A percentile compares a stretch with the other conserved stretches of the same genome.
phyloP scores from a whole-genome alignment of 2,797 vertebrate species.

The Silurus aristotelis region DNA sequence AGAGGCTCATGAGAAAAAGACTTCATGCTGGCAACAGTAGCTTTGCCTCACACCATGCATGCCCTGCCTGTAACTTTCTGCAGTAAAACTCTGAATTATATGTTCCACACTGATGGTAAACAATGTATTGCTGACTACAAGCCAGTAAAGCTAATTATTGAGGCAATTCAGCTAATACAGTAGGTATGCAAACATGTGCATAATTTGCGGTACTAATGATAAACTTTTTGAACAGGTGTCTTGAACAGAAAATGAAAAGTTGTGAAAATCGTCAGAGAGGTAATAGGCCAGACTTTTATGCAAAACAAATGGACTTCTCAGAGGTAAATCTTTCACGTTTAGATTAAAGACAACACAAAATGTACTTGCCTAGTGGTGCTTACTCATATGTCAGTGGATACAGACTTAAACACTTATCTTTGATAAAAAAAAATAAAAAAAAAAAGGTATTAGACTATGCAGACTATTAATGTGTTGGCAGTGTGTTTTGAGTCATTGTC shows the following conservation, averaged over 20 bases:
- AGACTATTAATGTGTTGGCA: too few relatives aligned
- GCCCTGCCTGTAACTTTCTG: not conserved
- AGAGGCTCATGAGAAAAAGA: not conserved
- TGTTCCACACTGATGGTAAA: not conserved
- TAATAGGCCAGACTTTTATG: not conserved
- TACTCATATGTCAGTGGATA: not conserved
- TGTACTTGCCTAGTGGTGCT: not conserved
- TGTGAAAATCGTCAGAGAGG: accelerated
- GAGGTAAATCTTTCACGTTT: not conserved
- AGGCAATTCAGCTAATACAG: not conserved
- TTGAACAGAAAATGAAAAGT: constrained; percentile 3
- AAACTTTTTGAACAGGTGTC: constrained; percentile 42
- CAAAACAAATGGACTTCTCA: not conserved
- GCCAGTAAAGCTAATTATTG: not conserved
- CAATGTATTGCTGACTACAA: not conserved
- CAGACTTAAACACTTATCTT: not conserved
- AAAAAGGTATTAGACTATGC: too few relatives aligned
- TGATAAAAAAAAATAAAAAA: not conserved
- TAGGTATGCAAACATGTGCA: not conserved
- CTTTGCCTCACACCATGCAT: not conserved
- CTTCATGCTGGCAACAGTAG: not conserved
- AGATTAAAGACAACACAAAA: not conserved
- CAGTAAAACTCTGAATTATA: not conserved
- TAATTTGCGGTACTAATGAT: not conserved
- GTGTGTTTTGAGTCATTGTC: too few relatives aligned